Conservation (phyloP, 2,888 invertebrate genomes). For the Amiota mariae region DNA sequence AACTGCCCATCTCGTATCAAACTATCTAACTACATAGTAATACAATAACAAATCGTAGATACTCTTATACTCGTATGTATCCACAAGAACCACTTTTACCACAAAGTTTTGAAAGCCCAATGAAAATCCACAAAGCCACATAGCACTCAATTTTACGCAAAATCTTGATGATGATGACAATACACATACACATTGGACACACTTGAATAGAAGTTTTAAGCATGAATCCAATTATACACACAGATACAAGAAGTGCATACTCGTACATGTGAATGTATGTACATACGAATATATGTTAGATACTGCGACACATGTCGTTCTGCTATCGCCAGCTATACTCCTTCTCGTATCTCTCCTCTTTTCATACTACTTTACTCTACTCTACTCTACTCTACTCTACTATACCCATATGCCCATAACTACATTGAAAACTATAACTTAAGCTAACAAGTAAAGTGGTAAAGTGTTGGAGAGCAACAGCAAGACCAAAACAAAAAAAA, state of each 20-base stretch:
- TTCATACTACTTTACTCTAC: no score
- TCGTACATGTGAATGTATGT: no score
- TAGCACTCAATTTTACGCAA: conserved; percentile 60
- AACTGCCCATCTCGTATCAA: neutral
- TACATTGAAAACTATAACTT: conserved; percentile 5
- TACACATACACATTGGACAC: conserved; percentile 31
- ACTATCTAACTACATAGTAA: conserved; percentile 2
- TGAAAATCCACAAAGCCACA: conserved; percentile 59
- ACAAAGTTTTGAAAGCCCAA: conserved; percentile 64
- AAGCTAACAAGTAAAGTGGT: conserved; percentile 36
- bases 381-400: no score
- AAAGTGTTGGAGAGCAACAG: conserved; percentile 6
- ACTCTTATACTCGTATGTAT: neutral
- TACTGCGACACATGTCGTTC: no score
- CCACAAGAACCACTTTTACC: conserved; percentile 41
- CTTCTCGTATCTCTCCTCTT: no score
- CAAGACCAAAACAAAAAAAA: neutral
- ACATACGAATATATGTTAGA: conserved; percentile 29
- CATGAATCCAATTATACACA: conserved; percentile 64
- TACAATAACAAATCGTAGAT: no score
- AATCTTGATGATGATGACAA: conserved; percentile 34
- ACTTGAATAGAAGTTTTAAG: conserved; percentile 57
- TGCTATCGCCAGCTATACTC: no score
- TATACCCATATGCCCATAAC: no score
- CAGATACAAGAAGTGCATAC: conserved; percentile 53